These are phyloP conservation scores for Globodera ellingtonae DNA, from an alignment of 1,140 invertebrate genomes.

Conservation along the genomic window DNA sequence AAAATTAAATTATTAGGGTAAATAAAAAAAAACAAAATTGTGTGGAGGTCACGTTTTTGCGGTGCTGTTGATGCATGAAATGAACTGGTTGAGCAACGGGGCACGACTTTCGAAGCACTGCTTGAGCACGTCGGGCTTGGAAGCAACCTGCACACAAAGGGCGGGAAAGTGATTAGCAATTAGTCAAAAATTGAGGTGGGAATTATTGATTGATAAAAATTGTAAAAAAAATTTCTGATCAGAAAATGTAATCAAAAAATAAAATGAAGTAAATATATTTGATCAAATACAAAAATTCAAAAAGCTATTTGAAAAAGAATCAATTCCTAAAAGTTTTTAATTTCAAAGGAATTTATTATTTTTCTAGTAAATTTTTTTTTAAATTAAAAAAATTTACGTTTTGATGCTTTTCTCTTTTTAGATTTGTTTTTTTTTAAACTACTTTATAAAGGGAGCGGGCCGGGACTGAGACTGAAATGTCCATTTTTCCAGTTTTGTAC, in stretches of 20 bases:
- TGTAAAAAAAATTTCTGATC: too few species aligned
- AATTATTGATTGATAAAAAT: background rate
- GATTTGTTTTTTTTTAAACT: too few species aligned
- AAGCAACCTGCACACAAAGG: background rate
- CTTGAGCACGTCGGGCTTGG: conserved; percentile 1
- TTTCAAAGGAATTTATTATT: too few species aligned
- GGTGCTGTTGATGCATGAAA: conserved; percentile 2
- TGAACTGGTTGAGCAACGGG: background rate
- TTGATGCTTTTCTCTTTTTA: too few species aligned
- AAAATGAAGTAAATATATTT: background rate
- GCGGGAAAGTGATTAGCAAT: background rate
- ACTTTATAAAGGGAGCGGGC: too few species aligned
- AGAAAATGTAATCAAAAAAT: background rate
- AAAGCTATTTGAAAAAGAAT: too few species aligned
- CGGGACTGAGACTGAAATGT: too few species aligned
- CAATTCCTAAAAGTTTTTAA: too few species aligned
- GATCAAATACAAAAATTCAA: background rate
- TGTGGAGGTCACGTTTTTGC: background rate
- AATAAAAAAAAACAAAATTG: background rate
- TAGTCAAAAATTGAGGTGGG: too few species aligned
- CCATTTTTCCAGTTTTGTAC: too few species aligned
- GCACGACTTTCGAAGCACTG: background rate
- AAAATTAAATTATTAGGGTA: background rate
- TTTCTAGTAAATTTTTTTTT: too few species aligned
- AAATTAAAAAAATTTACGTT: too few species aligned